phyloP scores from a whole-genome alignment of 2,113 vertebrate genomes.

The Planiliza haematocheilus region DNA sequence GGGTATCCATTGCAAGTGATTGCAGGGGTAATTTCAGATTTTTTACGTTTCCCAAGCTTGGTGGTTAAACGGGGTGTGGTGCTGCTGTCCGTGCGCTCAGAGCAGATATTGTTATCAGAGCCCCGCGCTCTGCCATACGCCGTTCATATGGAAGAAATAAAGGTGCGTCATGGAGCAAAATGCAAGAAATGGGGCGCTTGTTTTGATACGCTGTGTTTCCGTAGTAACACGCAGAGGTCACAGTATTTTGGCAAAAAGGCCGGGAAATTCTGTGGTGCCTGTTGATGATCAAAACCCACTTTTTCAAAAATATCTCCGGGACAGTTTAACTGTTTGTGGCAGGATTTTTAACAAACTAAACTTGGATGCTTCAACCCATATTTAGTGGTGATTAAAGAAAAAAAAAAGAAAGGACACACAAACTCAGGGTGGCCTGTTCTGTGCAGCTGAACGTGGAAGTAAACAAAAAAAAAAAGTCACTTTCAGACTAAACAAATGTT shows the following conservation, averaged over 20 bases:
- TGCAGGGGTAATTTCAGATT: slow-evolving; percentile 39
- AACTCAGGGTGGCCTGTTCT: background rate
- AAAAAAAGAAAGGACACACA: slow-evolving; percentile 13
- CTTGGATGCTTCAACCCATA: background rate
- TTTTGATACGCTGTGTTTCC: slow-evolving; percentile 73
- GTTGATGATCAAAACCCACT: slow-evolving; percentile 68
- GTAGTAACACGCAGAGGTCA: slow-evolving; percentile 64
- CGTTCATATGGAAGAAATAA: slow-evolving; percentile 75
- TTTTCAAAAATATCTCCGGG: slow-evolving; percentile 46
- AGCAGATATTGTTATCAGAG: slow-evolving; percentile 50
- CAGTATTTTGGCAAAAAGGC: slow-evolving; percentile 61
- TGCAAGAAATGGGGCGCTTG: slow-evolving; percentile 55
- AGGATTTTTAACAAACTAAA: slow-evolving; percentile 53
- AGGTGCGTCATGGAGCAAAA: slow-evolving; percentile 69
- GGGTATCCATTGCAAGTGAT: slow-evolving; percentile 52
- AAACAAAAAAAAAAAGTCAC: background rate
- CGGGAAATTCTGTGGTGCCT: slow-evolving; percentile 65
- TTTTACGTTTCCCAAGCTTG: slow-evolving; percentile 12
- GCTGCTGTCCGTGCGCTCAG: slow-evolving; percentile 11
- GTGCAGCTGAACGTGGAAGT: background rate
- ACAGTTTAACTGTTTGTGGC: slow-evolving; percentile 56
- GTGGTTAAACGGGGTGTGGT: slow-evolving; percentile 36
- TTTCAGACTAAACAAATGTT: background rate
- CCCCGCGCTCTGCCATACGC: slow-evolving; percentile 42
- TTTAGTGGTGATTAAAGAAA: slow-evolving; percentile 27